Evolutionary conservation across 2,113 vertebrate genomes (phyloP), one percentile per base, ranked within the genome.

Genomic region (Corythornis madagascariensis): DNA sequence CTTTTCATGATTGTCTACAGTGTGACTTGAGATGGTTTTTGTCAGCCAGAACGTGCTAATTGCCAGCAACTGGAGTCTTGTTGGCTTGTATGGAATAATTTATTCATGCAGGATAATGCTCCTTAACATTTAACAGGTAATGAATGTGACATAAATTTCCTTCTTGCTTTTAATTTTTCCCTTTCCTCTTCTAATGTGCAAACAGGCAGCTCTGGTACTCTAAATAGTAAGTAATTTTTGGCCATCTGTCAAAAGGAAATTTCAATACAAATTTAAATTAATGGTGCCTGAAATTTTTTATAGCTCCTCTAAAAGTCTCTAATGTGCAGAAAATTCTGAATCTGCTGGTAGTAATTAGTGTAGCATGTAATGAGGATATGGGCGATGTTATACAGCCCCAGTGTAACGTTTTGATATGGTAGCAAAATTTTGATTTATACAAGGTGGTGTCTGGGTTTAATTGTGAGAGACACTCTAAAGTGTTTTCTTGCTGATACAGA

Each of bases 231-330:
- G 98, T 98, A 98, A 98, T 98, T 98, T 98, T 98, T 98, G 98
- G 98, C 98, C 97, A 98, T 98, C 98, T 98, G 98, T 98, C 98
- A 98, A 98, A 98, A 96, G 97, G 97, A 98, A 98, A 98, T 98
- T 98, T 98, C 98, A 98, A 98, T 98, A 97, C 97, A 98, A 98
- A 98, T 98, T 98, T 98, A 98, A 98, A 98, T 98, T 98, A 98
- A 98, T 98, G 98, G 96, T 98, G 97, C 98, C 98, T 98, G 98
- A 98, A 98, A 98, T 97, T 97, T 98, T 98, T 98, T 98, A 98
- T 98, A 96, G 97, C 97, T 98, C 79, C 96, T 98, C 97, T 98
- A 98, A 98, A 98, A 98, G 98, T 97, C 97, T 98, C 96, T 98
- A 98, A 98, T 98, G 98, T 98, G 98, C 96, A 98, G 97, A 98